Evolutionary conservation across 2,797 vertebrate species (phyloP), one percentile per base, ranked within the genome.

Genomic region (Scolopax bukidnonensis): DNA sequence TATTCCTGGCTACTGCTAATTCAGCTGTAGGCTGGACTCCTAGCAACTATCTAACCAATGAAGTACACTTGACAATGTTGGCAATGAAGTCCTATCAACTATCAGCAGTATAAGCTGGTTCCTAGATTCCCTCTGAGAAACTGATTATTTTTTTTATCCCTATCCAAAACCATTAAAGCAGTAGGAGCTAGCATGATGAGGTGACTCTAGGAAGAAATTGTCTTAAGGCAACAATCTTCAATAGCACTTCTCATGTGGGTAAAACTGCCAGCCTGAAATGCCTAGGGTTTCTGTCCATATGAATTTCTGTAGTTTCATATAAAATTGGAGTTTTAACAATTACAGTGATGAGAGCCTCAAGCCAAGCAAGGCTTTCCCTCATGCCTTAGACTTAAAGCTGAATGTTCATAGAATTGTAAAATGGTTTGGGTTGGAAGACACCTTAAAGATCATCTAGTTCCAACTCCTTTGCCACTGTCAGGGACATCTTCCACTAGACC

Each of bases 181-280:
- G 45, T 68, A 76, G 94, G 71, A 95, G 67, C 82, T 92, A 91
- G 21, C 38, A 86, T 67, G 40, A 73, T 65, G 79, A 64, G 36
- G 40, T 93, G 12, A 82, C 18, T 64, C 17, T 84, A 36, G 53
- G 41, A 19, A 81, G 83, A 73, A 95, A 71, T 64, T 89, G 32
- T 93, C 90, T 97, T 91, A 76, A 84, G 92, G 89, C 79, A 96
- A 89, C 64, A 69, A 68, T 91, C 85, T 95, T 90, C 84, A 92
- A 69, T 71, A 92, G 15, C 10, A 23, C 90, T 87, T 93, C 87
- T 87, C 85, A 94, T 50, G 16, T 12, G n/a, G 12, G 18, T 70
- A 73, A 74, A 94, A 61, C 68, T 60, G 77, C n/a, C 71, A 87
- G 30, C 36, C 36, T 33, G 63, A 75, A 94, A 82, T 94, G 84